phyloP scores from a whole-genome alignment of 2,113 vertebrate genomes.

The Grantiella picta region DNA sequence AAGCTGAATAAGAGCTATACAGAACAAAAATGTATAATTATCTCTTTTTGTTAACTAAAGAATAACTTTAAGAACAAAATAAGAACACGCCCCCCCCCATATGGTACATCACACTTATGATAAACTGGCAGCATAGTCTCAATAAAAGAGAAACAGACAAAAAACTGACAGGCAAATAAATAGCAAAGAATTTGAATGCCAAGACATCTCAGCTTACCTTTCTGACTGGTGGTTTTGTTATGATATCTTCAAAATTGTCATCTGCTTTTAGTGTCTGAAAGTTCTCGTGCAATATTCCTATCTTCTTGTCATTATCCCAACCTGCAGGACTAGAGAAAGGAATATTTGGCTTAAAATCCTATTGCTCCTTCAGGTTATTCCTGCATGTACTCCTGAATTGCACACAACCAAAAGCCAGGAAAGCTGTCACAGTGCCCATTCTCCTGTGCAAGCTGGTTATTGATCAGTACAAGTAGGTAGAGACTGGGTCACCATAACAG shows the following conservation, averaged over 20 bases:
- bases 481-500: background rate
- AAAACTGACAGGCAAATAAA: background rate
- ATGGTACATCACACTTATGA: background rate
- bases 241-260: conserved; percentile 92
- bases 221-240: conserved; percentile 93
- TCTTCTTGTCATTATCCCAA: conserved; percentile 99
- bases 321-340: conserved; percentile 86
- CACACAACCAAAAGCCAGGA: background rate
- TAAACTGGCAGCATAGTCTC: background rate
- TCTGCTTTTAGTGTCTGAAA: conserved; percentile 93
- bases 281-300: conserved; percentile 96
- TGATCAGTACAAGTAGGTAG: background rate
- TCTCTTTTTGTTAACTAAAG: background rate
- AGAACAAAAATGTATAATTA: background rate
- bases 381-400: background rate
- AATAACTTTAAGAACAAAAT: background rate
- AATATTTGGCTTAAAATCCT: conserved; percentile 17
- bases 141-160: background rate
- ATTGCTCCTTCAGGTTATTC: background rate
- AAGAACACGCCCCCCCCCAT: background rate
- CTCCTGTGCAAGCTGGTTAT: background rate
- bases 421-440: background rate
- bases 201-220: conserved; percentile 80
- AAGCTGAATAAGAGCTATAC: background rate
- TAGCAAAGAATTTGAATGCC: background rate